Evolutionary conservation across 2,113 vertebrate species (phyloP), one percentile per base, ranked within the genome.

Genomic region (Myotis lucifugus): DNA sequence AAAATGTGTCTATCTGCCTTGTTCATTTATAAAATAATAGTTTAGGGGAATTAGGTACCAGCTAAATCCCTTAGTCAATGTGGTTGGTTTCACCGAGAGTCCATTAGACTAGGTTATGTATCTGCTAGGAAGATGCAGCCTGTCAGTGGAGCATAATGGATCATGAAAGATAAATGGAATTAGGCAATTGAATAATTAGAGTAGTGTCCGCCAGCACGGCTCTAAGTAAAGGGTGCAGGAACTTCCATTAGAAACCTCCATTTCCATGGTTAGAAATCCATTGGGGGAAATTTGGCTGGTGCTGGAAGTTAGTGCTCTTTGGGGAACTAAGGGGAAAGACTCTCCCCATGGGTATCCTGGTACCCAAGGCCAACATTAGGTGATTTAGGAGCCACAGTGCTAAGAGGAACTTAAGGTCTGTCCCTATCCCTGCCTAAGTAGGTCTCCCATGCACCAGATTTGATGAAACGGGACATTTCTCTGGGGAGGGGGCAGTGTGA

Each of bases 1-100:
- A 90, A 97, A 92, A 96, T 94, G 94, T 54, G 88, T 78, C 95
- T 79, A 56, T 72, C 95, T 96, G 86, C 87, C 94, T 97, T 83
- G 79, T 93, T 97, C 89, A 82, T 98, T 97, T 97, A 96, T 96
- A 92, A 97, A 97, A 96, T 81, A 98, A 93, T 93, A 97, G 95
- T 91, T 97, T 93, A 0, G 2, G 89, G 95, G 97, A 97, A 96
- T 78, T 85, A 98, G 95, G 96, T 9, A 6, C 11, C 29, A 76
- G 85, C 92, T 91, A 92, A 92, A 9, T 79, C 81, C 94, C 77
- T 95, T 90, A 56, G 42, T 96, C 96, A 48, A 29, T 81, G 79
- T 0, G 1, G n/a, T 59, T 96, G 94, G 61, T 81, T 97, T 98
- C 95, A 89, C 92, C 87, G 95, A 37, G 93, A 97, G 94, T 94